Base-by-base conservation (phyloP, 2,888 invertebrate species). In the Perdita meconis region DNA sequence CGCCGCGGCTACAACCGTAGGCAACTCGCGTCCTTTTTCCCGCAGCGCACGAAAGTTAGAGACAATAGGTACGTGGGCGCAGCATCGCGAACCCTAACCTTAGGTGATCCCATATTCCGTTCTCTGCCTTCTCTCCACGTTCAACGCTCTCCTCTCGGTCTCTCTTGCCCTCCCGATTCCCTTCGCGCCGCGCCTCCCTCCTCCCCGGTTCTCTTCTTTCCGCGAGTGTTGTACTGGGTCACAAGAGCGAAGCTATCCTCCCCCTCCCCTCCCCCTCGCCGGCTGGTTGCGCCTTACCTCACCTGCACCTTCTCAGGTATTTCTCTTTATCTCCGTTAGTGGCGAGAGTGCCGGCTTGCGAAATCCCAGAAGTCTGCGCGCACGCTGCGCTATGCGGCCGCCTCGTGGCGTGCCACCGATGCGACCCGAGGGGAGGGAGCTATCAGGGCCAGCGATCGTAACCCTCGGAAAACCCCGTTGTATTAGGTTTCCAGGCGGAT, bases 31-130 rank as follows among this genome's bases (percentile, higher is more conserved):
- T 86, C 83, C 86, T 86, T 86, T 86, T 86, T 83, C 85, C 83
- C 82, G 85, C 70, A 75, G 85, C 76, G 82, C 80, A 80, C 83
- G 85, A 85, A 85, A 85, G 82, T 81, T 73, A 78, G 83, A 88
- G 88, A 90, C 89, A 89, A 90, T 89, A 85, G 90, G 83, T 86
- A 89, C 88, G 91, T 90, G 89, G 90, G 91, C 90, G 90, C 90
- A 89, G 90, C 89, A 90, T 87, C 87, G 87, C 90, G 88, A 89
- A 89, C 89, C 89, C 89, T 90, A 89, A 90, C 90, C 89, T 85
- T 84, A 84, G 88, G 88, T 90, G 90, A 90, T 89, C 90, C 90
- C 89, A 88, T 91, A 90, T 90, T 90, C 89, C 90, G 89, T 88
- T 86, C 85, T 72, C 84, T 75, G 74, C 68, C 81, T 81, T 78